Evolutionary conservation across 1,140 invertebrate species (phyloP).

Genomic region (Gonatopus flavifemur): DNA sequence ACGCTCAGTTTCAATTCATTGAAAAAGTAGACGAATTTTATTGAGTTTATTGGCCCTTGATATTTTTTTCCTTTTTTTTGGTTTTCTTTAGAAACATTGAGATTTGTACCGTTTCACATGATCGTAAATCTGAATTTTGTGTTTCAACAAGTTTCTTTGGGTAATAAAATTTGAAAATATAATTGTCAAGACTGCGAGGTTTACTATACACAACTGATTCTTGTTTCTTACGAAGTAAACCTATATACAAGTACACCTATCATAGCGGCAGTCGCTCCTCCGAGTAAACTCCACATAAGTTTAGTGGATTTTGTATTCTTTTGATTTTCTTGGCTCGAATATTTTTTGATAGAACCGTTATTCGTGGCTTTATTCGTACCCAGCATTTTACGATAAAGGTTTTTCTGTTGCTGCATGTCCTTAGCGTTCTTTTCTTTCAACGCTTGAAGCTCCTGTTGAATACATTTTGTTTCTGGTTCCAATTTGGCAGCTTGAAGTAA

Average conservation of each 20-base stretch:
- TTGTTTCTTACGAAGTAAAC: constrained; percentile 35
- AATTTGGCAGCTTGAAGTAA: constrained; percentile 63
- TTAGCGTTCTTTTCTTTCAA: constrained; percentile 61
- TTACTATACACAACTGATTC: too few species aligned
- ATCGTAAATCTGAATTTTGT: too few species aligned
- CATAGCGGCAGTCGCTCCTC: constrained; percentile 44
- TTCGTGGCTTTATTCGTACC: constrained; percentile 43
- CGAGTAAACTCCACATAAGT: constrained; percentile 46
- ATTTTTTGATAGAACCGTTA: constrained; percentile 6
- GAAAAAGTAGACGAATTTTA: too few species aligned
- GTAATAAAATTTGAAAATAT: too few species aligned
- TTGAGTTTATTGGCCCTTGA: too few species aligned
- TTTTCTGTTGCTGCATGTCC: constrained; percentile 62
- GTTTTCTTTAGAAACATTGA: too few species aligned
- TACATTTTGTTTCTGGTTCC: constrained; percentile 62
- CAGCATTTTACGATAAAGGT: constrained; percentile 70
- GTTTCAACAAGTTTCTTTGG: too few species aligned
- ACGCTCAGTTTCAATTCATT: too few species aligned
- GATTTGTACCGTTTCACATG: too few species aligned
- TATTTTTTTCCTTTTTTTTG: too few species aligned
- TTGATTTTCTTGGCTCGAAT: constrained; percentile 18
- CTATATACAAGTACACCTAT: constrained; percentile 46
- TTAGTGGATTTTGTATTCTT: constrained; percentile 28
- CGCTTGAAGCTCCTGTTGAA: constrained; percentile 63
- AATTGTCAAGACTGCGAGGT: too few species aligned